Conservation (phyloP, 2,888 invertebrate genomes). For the Drosophila meridiana region DNA sequence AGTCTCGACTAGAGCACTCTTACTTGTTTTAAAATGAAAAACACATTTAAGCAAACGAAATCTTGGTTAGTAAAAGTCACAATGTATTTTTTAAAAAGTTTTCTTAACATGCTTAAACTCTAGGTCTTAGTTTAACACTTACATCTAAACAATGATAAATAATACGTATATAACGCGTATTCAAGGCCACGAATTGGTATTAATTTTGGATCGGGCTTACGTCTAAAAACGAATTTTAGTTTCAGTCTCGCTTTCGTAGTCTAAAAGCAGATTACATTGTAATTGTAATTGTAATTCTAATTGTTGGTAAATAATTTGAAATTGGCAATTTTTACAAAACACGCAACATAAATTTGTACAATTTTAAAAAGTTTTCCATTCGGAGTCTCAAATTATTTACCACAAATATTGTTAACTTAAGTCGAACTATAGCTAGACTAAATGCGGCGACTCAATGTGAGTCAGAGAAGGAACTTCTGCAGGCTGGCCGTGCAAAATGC, state of each 20-base stretch:
- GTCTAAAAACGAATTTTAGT: constrained; percentile 35
- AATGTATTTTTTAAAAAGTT: constrained; percentile 4
- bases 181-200: constrained; percentile 28
- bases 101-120: constrained; percentile 3
- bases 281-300: constrained; percentile 3
- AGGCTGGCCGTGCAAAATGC: constrained; percentile 60
- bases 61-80: constrained; percentile 33
- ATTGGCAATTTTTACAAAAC: constrained; percentile 1
- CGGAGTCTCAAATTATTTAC: constrained; percentile 8
- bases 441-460: constrained; percentile 75
- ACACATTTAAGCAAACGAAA: background rate
- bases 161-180: constrained; percentile 31
- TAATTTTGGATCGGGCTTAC: constrained; percentile 35
- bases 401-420: constrained; percentile 17
- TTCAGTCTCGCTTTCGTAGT: constrained; percentile 49
- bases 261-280: constrained; percentile 41
- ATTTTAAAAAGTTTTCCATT: background rate
- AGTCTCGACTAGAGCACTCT: too few species aligned
- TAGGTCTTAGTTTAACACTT: constrained; percentile 12
- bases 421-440: constrained; percentile 15
- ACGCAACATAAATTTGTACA: constrained; percentile 18
- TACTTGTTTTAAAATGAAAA: too few species aligned
- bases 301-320: constrained; percentile 10
- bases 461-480: constrained; percentile 74
- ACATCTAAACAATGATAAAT: constrained; percentile 42